Base-by-base conservation (phyloP, 2,888 invertebrate species). In the Cerceris ruficornis region DNA sequence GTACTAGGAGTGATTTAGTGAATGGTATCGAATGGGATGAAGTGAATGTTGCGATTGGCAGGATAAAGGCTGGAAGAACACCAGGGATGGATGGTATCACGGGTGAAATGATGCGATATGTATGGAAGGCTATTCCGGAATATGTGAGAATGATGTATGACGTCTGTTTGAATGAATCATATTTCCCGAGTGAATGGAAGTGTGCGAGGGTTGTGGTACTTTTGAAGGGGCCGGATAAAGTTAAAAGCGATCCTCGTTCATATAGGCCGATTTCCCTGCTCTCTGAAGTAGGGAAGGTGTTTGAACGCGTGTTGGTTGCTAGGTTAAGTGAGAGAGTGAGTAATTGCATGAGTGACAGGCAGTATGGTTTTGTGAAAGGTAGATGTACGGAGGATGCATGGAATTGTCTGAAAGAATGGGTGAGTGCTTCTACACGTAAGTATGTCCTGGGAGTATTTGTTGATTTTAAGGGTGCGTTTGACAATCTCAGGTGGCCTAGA, bases 211-310 rank as follows among this genome's bases (percentile, higher is more conserved):
- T 69, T 42, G 42, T 60, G 1, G 54, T 60, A 15, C 7, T 69
- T 7, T 9, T 69, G 0, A 69, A 69, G 28, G 60, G 54, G 6
- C 60, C 61, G 0, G 60, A 60, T 0, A 60, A 43, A 13, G 50
- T 5, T 39, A n/a, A 7, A 14, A 62, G 2, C n/a, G 14, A 0
- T 7, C 50, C n/a, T 5, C 4, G 0, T 2, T 74, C 74, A 39
- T 69, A 62, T 7, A 69, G 69, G 13, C 62, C 69, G 8, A 69
- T 69, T 2, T 62, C 55, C 11, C 9, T 69, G 39, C 28, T 69
- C 6, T 15, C 69, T 6, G 41, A 17, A 4, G 0, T 62, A 0
- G 69, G 55, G 0, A 69, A 61, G n/a, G n/a, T 69, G 14, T 7
- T 69, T 17, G 61, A 69, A 8, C 43, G 57, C n/a, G 8, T 74